Evolutionary conservation across 1,140 invertebrate species (phyloP).

Genomic region (Microplitis mediator): DNA sequence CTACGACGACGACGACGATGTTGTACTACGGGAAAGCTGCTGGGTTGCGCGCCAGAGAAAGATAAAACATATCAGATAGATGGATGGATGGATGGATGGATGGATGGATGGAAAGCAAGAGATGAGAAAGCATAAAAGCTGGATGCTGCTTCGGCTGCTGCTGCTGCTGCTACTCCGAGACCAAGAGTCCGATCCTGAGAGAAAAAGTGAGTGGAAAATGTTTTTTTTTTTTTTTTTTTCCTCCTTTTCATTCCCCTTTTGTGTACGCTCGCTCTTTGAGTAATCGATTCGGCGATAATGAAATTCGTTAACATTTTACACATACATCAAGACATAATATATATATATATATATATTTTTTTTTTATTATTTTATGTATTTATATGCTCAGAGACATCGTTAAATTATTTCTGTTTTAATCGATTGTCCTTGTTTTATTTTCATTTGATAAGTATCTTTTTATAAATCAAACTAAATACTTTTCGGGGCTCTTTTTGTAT

Average conservation of each 20-base stretch:
- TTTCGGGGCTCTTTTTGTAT: too few species aligned
- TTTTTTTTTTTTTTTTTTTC: neutral
- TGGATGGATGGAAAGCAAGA: neutral
- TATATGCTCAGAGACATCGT: too few species aligned
- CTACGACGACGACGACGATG: too few species aligned
- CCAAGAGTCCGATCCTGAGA: neutral
- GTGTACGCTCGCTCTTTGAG: neutral
- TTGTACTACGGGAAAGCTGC: conserved; percentile 10
- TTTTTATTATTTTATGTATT: neutral
- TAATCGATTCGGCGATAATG: too few species aligned
- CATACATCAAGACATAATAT: too few species aligned
- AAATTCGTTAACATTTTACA: too few species aligned
- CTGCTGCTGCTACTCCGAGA: neutral
- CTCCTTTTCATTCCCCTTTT: neutral
- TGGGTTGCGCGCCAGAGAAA: conserved; percentile 22
- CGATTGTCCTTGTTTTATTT: too few species aligned
- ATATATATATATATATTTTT: neutral
- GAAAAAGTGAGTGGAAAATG: neutral
- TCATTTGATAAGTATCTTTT: too few species aligned
- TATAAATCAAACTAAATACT: too few species aligned
- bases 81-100: neutral
- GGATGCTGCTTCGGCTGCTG: neutral
- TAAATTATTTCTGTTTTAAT: too few species aligned
- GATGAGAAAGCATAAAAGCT: conserved; percentile 20
- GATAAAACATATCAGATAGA: conserved; percentile 1